A percentile compares a stretch with the other conserved stretches of the same genome.
Conservation (phyloP, 1,140 invertebrate species). For the Euura lappo region DNA sequence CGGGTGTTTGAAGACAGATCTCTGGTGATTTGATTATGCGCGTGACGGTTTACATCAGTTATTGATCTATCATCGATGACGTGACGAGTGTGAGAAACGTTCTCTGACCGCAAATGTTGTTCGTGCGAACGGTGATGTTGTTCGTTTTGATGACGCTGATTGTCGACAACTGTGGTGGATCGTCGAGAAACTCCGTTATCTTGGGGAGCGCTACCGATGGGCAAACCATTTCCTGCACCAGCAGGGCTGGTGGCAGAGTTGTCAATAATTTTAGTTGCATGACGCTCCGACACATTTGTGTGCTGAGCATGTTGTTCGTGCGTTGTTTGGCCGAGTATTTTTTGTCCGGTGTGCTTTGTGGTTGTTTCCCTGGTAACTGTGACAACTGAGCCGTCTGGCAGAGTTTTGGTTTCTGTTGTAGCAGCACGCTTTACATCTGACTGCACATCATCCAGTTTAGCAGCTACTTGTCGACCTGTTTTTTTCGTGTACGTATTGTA, state of each 20-base stretch:
- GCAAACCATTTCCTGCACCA: background rate
- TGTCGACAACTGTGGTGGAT: background rate
- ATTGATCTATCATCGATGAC: conserved; percentile 27
- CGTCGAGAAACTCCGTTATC: background rate
- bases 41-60: conserved; percentile 19
- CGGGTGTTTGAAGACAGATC: conserved; percentile 23
- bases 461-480: conserved; percentile 44
- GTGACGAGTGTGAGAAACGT: conserved; percentile 25
- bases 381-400: conserved; percentile 62
- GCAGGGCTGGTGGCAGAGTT: background rate
- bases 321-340: conserved; percentile 22
- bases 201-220: background rate
- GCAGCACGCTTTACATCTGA: conserved; percentile 31
- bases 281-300: conserved; percentile 24
- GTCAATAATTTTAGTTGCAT: background rate
- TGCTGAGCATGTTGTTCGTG: conserved; percentile 27
- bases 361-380: conserved; percentile 61
- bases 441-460: conserved; percentile 38
- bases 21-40: conserved; percentile 24
- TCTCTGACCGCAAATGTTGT: conserved; percentile 35
- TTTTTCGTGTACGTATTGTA: conserved; percentile 66
- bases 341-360: conserved; percentile 34
- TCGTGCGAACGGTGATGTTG: conserved; percentile 32
- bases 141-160: conserved; percentile 16
- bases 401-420: conserved; percentile 49